Conservation (phyloP, 2,113 vertebrate genomes). For the Numenius arquata region DNA sequence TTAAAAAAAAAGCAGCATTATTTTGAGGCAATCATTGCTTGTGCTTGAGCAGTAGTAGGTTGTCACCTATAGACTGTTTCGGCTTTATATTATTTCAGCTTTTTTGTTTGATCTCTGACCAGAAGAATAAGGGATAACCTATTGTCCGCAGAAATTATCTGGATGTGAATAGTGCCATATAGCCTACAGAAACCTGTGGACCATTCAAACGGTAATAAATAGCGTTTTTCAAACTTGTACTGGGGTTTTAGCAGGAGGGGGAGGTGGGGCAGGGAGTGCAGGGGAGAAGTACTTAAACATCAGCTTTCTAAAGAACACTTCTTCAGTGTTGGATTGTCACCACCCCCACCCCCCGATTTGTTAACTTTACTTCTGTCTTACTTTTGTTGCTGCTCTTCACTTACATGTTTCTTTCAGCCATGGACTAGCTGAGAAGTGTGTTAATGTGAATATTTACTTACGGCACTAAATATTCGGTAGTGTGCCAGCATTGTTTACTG, state of each 20-base stretch:
- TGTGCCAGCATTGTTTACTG: not conserved
- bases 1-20: not conserved
- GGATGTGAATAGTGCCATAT: not conserved
- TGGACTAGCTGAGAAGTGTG: not conserved
- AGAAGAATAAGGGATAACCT: not conserved
- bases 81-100: not conserved
- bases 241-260: not conserved
- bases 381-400: not conserved
- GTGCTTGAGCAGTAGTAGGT: not conserved
- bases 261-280: too few species aligned
- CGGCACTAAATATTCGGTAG: not conserved
- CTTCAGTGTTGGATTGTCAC: not conserved
- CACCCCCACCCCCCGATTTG: rapidly evolving
- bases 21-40: not conserved
- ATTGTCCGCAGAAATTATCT: not conserved
- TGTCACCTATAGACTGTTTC: not conserved
- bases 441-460: not conserved
- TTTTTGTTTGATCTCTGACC: not conserved
- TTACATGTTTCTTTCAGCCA: not conserved
- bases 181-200: not conserved
- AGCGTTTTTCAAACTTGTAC: not conserved
- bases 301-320: not conserved
- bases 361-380: not conserved
- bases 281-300: not conserved
- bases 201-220: not conserved